Base-by-base conservation (phyloP, 2,888 invertebrate genomes). In the Luperina nickerlii region DNA sequence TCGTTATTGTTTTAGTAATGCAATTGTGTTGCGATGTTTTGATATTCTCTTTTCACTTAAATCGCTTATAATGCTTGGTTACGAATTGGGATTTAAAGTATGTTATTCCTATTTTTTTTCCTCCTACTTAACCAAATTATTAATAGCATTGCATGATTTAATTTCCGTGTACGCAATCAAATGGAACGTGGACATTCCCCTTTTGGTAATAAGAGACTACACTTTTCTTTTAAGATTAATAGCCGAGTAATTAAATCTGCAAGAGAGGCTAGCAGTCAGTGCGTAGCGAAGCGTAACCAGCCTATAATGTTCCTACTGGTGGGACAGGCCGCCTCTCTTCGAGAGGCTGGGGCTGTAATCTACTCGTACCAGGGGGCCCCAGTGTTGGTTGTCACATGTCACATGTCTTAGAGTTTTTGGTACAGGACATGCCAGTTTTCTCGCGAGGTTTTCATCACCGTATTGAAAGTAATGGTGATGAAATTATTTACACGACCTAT, bases 1-100 rank as follows among this genome's bases (percentile, higher is more conserved):
- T 65, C 57, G 66, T 83, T 83, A 82, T 76, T 78, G 70, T 78
- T 82, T 83, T 51, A 11, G 63, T 83, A 54, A 75, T 68, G 66
- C 38, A 48, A 20, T 18, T 74, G 38, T 18, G 38, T 69, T 48
- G 42, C 7, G 7, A 57, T 70, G 32, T n/a, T 78, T 78, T 24
- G 24, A 20, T 38, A 11, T 38, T 71, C 1, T n/a, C 11, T 38
- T 71, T 54, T 6, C 9, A 38, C 2, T 38, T 70, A 24, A 27
- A 70, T 32, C 15, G 24, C 20, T 13, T 27, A 20, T 48, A 45
- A 3, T 11, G 20, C 7, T 48, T 27, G 6, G 20, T 48, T 48
- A 15, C 15, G 48, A 48, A 15, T 15, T 48, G 15, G 15, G 15
- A 15, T 38, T 38, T 38, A 38, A 24, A 24, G 4, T 38, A 15